Evolutionary conservation across 2,888 invertebrate species (phyloP).

Genomic region (Mythimna pallens): DNA sequence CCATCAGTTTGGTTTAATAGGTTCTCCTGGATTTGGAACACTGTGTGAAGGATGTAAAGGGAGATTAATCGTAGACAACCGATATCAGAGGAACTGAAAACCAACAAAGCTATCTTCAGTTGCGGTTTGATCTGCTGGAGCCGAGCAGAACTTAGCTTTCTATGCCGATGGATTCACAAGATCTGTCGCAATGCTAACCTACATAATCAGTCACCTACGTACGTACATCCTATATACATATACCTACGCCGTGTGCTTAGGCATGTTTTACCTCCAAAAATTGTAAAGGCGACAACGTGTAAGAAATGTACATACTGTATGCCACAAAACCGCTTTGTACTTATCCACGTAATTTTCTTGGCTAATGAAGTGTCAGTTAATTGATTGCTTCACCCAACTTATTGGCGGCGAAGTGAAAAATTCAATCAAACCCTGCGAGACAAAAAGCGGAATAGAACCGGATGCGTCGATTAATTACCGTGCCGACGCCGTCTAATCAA

Average conservation of each 20-base stretch:
- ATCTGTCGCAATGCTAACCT: neutral
- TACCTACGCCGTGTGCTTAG: neutral
- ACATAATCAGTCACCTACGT: neutral
- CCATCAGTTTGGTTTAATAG: conserved; percentile 2
- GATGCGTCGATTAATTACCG: conserved; percentile 79
- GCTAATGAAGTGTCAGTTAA: conserved; percentile 51
- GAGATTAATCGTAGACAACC: neutral
- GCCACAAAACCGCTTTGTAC: conserved; percentile 25
- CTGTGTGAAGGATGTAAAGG: neutral
- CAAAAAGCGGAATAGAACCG: conserved; percentile 75
- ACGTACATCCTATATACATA: neutral
- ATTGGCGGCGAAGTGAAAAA: conserved; percentile 63
- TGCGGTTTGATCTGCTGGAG: neutral
- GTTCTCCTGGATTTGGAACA: neutral
- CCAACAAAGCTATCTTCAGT: neutral
- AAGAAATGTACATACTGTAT: conserved; percentile 10
- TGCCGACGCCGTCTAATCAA: conserved; percentile 75
- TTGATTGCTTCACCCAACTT: conserved; percentile 55
- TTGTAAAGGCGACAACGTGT: conserved; percentile 3
- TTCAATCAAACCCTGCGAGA: conserved; percentile 72
- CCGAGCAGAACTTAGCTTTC: neutral
- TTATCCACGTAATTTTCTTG: conserved; percentile 27
- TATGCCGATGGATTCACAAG: neutral
- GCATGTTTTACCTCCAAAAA: conserved; percentile 11
- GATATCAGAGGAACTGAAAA: conserved; percentile 1